Evolutionary conservation across 2,113 vertebrate genomes (phyloP), one percentile per base, ranked within the genome.

Genomic region (Daubentonia madagascariensis): DNA sequence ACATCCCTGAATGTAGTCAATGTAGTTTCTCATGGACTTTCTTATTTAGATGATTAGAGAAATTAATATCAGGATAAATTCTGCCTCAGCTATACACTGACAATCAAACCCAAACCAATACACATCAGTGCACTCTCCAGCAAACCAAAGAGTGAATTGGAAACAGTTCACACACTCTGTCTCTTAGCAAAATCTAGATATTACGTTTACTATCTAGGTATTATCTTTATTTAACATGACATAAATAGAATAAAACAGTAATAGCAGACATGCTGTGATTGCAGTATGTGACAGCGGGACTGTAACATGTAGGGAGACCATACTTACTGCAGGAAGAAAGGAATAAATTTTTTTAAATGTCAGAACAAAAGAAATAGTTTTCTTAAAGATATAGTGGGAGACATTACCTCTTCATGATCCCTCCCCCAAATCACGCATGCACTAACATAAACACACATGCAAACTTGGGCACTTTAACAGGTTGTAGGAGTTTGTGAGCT

Each of bases 381-480:
- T 37, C 48, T 65, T 65, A 67, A 79, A 65, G 25, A 61, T 35
- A 32, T 8, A n/a, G 17, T 43, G n/a, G 11, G 45, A 54, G 43
- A 25, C 11, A 40, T 91, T 18, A 8, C 28, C 14, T 30, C 20
- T 37, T 35, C 12, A 10, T 16, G 54, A 43, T 8, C 5, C 4
- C 14, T 45, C 6, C 5, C 3, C 3, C 13, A 28, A 13, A n/a
- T 4, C 2, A 54, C 9, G 28, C 4, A 28, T 35, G 8, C 20
- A 12, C 25, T 65, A 22, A 52, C 1, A 28, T 40, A n/a, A 37
- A 18, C 8, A 61, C 32, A 87, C 25, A 50, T 43, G 9, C 16
- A 45, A 0, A 13, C 0, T 23, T 83, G 52, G 23, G 28, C 6
- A 45, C 40, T n/a, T 78, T 8, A 17, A 3, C 18, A 54, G 4